Evolutionary conservation across 2,113 vertebrate genomes (phyloP).

Genomic region (Periophthalmodon schlosseri): DNA sequence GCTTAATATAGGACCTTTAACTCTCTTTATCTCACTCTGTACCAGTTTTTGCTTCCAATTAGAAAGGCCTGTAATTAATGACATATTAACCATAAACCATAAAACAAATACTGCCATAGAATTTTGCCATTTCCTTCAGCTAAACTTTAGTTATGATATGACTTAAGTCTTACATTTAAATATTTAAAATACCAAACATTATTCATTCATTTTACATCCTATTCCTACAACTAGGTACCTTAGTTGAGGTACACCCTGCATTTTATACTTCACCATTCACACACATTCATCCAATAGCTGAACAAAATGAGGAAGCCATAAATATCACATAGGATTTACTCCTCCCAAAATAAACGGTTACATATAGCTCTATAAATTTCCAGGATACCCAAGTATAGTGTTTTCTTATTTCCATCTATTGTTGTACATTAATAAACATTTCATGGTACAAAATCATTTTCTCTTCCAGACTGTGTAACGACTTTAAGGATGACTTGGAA

Average conservation of each 20-base stretch:
- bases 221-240: neutral
- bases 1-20: no score
- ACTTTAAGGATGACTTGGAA: constrained; percentile 74
- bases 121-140: no score
- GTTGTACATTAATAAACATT: neutral
- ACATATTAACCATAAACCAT: no score
- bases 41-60: no score
- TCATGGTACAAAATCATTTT: neutral
- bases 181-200: no score
- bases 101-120: no score
- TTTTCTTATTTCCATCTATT: neutral
- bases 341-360: neutral
- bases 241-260: neutral
- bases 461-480: constrained; percentile 62
- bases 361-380: neutral
- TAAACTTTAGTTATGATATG: no score
- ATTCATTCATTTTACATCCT: no score
- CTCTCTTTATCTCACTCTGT: no score
- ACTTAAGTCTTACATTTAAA: no score
- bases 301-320: neutral
- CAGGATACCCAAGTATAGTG: neutral
- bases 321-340: neutral
- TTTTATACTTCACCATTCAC: neutral
- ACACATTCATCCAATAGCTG: neutral
- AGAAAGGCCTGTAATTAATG: no score